Conservation (phyloP, 2,113 vertebrate genomes). For the Acrocephalus arundinaceus region DNA sequence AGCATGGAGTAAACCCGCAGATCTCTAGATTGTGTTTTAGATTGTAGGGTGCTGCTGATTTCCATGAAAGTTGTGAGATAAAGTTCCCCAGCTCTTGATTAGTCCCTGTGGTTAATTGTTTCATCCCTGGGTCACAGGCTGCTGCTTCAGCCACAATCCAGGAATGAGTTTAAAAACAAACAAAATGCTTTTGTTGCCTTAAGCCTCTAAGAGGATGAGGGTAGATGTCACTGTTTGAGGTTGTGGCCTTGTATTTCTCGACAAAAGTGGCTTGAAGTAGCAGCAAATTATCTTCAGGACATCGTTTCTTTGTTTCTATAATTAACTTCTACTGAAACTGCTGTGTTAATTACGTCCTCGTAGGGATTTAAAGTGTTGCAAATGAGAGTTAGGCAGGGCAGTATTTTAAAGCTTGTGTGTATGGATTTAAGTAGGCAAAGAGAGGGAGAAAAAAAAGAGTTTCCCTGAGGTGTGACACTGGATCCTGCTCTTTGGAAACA, state of each 20-base stretch:
- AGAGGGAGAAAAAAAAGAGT: not conserved
- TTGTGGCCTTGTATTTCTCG: not conserved
- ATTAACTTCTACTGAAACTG: not conserved
- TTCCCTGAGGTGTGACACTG: slow-evolving; percentile 56
- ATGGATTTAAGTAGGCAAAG: not conserved
- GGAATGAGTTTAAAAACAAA: slow-evolving; percentile 25
- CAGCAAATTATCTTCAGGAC: not conserved
- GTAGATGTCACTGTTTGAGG: not conserved
- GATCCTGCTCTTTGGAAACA: slow-evolving; percentile 49
- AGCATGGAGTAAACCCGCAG: not conserved
- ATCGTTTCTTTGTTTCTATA: not conserved
- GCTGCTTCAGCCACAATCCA: not conserved
- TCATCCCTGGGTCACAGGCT: not conserved
- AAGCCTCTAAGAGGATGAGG: slow-evolving; percentile 7
- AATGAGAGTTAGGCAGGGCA: not conserved
- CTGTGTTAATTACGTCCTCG: not conserved
- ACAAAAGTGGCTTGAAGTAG: not conserved
- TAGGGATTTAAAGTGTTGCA: slow-evolving; percentile 2
- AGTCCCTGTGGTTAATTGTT: slow-evolving; percentile 9
- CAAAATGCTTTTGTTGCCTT: slow-evolving; percentile 24
- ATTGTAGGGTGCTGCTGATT: not conserved
- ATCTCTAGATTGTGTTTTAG: not conserved
- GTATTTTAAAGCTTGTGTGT: not conserved
- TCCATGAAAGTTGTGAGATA: not conserved
- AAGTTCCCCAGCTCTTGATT: not conserved